Conservation (phyloP, 2,888 invertebrate species). For the Pachliopta kotzebuea region DNA sequence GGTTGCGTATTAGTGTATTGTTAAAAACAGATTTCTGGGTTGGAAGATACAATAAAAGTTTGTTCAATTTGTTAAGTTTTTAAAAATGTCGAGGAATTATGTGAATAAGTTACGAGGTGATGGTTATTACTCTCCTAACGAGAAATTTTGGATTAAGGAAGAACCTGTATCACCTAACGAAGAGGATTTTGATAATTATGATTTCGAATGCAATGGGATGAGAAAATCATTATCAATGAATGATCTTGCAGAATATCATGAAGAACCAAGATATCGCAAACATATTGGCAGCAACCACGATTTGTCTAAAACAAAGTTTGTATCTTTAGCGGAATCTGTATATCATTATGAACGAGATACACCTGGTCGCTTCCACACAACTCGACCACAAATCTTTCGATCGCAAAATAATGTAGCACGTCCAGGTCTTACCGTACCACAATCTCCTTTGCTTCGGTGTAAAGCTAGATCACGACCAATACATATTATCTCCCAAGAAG, state of each 20-base stretch:
- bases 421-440: conserved; percentile 66
- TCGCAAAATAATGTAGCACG: conserved; percentile 44
- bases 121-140: conserved; percentile 51
- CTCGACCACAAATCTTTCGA: conserved; percentile 49
- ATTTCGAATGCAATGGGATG: conserved; percentile 49
- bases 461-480: conserved; percentile 77
- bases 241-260: conserved; percentile 51
- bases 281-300: conserved; percentile 46
- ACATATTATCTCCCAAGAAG: conserved; percentile 78
- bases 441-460: conserved; percentile 78
- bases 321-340: conserved; percentile 82
- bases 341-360: conserved; percentile 80
- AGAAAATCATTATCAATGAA: conserved; percentile 68
- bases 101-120: conserved; percentile 67
- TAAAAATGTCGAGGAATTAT: conserved; percentile 58
- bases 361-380: conserved; percentile 78
- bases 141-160: conserved; percentile 53
- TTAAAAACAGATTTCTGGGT: not conserved
- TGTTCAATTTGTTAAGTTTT: not conserved
- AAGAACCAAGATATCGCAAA: conserved; percentile 48
- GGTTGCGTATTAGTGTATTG: conserved; percentile 9
- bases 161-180: conserved; percentile 62
- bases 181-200: conserved; percentile 55
- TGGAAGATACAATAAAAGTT: not conserved
- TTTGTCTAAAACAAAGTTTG: conserved; percentile 67